phyloP scores from a whole-genome alignment of 2,113 vertebrate genomes.

The Colossoma macropomum region DNA sequence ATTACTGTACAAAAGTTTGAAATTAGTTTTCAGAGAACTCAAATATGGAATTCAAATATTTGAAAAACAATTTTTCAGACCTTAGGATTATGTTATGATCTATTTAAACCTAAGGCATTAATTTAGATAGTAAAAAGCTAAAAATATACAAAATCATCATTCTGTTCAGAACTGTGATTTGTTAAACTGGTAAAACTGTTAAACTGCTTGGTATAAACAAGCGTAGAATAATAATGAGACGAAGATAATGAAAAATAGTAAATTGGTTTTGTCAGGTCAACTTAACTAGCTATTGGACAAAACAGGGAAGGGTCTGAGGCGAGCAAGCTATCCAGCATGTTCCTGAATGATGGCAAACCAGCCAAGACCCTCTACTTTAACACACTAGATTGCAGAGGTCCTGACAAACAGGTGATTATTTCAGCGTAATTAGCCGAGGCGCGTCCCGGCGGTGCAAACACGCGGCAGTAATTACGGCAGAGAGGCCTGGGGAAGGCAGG shows the following conservation, averaged over 20 bases:
- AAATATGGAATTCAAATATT: too few species aligned
- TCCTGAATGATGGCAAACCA: not conserved
- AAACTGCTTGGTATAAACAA: too few species aligned
- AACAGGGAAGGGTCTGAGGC: not conserved
- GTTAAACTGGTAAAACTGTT: too few species aligned
- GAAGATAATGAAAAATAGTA: too few species aligned
- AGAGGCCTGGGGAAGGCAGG: constrained; percentile 66
- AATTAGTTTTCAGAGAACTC: not conserved
- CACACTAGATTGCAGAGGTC: constrained; percentile 65
- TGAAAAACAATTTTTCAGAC: too few species aligned
- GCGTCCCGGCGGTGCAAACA: constrained; percentile 70
- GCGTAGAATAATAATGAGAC: too few species aligned
- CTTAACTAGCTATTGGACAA: not conserved
- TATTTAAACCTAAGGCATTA: too few species aligned
- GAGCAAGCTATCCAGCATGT: not conserved
- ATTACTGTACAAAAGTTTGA: not conserved
- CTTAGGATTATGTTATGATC: too few species aligned
- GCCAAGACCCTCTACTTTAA: constrained; percentile 56
- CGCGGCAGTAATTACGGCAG: constrained; percentile 71
- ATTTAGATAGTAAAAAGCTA: too few species aligned
- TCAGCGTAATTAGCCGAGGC: constrained; percentile 73
- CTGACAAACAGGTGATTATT: constrained; percentile 79
- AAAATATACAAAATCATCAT: too few species aligned
- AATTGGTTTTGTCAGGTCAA: too few species aligned
- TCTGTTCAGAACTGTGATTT: too few species aligned